A percentile compares a stretch with the other conserved stretches of the same genome.
phyloP scores from a whole-genome alignment of 2,113 vertebrate species.

The Calidris pugnax region DNA sequence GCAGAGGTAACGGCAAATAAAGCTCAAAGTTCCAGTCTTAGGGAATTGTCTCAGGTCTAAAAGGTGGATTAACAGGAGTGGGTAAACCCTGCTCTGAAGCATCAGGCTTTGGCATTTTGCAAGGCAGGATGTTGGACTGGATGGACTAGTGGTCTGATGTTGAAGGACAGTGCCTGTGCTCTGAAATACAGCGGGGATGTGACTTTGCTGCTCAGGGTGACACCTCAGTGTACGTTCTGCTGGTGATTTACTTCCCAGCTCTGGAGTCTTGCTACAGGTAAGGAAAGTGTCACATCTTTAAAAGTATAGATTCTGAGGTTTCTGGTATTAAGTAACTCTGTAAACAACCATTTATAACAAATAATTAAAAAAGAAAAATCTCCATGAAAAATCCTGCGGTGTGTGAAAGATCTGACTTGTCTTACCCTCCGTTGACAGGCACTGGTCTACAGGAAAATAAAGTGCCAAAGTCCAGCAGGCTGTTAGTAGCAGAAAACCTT shows the following conservation, averaged over 20 bases:
- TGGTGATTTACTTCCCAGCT: neutral
- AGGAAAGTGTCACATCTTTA: neutral
- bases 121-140: neutral
- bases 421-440: neutral
- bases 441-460: neutral
- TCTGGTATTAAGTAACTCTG: neutral
- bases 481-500: neutral
- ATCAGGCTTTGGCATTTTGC: neutral
- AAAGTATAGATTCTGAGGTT: neutral
- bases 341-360: neutral
- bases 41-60: neutral
- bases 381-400: neutral
- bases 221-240: neutral
- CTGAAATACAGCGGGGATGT: neutral
- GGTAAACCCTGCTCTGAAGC: neutral
- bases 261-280: neutral
- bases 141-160: neutral
- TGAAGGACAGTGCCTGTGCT: neutral
- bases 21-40: neutral
- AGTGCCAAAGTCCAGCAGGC: slow-evolving; percentile 14
- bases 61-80: neutral
- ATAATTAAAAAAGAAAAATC: neutral
- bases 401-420: neutral
- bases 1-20: neutral
- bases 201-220: neutral